Conservation (phyloP, 1,140 invertebrate genomes). For the Geopemphigus sp. region DNA sequence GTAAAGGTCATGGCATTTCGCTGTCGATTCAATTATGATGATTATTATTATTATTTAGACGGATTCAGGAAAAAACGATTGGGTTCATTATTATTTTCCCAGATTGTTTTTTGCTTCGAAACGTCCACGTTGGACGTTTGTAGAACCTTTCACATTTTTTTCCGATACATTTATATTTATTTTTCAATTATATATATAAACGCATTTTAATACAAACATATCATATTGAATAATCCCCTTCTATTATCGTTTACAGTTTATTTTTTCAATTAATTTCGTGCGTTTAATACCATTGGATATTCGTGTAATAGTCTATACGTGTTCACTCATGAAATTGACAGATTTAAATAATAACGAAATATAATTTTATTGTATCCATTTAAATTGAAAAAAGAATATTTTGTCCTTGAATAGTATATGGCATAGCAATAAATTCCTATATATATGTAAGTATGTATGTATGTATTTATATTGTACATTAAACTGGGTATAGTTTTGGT, state of each 20-base stretch:
- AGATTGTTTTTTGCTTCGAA: neutral
- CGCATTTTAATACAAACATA: neutral
- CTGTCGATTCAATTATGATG: neutral
- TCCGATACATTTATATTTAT: neutral
- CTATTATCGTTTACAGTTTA: neutral
- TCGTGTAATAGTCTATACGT: neutral
- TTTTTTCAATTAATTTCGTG: neutral
- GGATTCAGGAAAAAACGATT: conserved; percentile 21
- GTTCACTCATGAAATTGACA: neutral
- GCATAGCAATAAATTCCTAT: too few relatives aligned
- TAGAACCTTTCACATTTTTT: conserved; percentile 7
- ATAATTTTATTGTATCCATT: neutral
- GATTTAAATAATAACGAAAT: neutral
- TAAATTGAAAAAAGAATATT: neutral
- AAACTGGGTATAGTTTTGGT: neutral
- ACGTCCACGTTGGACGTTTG: neutral
- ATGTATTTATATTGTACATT: too few relatives aligned
- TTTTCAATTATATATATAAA: neutral
- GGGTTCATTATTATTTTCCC: conserved; percentile 30
- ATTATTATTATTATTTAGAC: conserved; percentile 25
- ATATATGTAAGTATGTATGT: too few relatives aligned
- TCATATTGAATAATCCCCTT: neutral
- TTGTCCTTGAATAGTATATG: neutral
- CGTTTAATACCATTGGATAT: too few relatives aligned
- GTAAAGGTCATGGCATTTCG: conserved; percentile 1